Evolutionary conservation across 1,140 invertebrate genomes (phyloP).

Genomic region (Adoxophyes honmai): DNA sequence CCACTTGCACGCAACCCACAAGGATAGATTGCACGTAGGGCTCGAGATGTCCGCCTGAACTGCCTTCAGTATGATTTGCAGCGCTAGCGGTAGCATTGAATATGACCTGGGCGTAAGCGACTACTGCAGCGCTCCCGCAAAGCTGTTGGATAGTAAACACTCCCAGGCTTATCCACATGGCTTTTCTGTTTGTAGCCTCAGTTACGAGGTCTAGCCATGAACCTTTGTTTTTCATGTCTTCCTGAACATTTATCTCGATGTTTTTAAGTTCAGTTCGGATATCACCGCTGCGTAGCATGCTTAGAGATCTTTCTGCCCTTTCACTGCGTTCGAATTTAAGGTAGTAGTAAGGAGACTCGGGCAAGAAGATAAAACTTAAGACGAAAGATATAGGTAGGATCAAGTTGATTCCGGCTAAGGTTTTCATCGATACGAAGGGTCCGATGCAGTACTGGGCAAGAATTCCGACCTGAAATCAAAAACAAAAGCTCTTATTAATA

Average conservation of each 20-base stretch:
- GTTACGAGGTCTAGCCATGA: constrained; percentile 79
- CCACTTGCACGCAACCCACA: constrained; percentile 82
- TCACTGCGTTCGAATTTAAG: constrained; percentile 73
- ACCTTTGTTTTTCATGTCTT: constrained; percentile 75
- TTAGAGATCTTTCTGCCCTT: constrained; percentile 72
- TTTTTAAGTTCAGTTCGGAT: constrained; percentile 80
- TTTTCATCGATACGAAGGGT: constrained; percentile 77
- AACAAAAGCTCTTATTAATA: neutral
- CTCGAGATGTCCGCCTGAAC: constrained; percentile 65
- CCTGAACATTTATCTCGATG: constrained; percentile 79
- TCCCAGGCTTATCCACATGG: constrained; percentile 79
- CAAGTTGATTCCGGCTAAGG: constrained; percentile 78
- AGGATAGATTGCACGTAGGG: constrained; percentile 80
- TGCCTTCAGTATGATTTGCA: constrained; percentile 20
- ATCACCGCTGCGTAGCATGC: constrained; percentile 76
- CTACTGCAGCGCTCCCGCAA: constrained; percentile 85
- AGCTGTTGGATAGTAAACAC: constrained; percentile 86
- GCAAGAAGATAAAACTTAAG: constrained; percentile 76
- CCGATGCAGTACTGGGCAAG: constrained; percentile 83
- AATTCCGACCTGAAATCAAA: constrained; percentile 80
- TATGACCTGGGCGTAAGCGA: constrained; percentile 86
- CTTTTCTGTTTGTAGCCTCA: constrained; percentile 80
- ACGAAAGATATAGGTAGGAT: constrained; percentile 77
- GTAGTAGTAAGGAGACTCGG: constrained; percentile 80
- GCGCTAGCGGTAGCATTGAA: constrained; percentile 78